Conservation (phyloP, 2,797 vertebrate species). For the Lates japonicus region DNA sequence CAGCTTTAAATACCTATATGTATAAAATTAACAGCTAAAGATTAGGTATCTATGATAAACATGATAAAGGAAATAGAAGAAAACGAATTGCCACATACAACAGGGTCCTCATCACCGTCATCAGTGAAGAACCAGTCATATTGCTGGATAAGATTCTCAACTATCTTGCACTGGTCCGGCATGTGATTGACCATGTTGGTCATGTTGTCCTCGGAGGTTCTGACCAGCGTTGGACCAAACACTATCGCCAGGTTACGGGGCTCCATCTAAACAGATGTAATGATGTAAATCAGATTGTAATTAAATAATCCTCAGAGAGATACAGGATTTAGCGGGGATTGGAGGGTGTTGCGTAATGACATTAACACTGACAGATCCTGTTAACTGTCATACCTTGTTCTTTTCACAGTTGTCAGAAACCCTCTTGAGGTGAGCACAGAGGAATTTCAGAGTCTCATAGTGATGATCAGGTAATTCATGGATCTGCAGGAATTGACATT, state of each 20-base stretch:
- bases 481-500: slow-evolving; percentile 84
- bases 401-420: slow-evolving; percentile 98
- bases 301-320: slow-evolving; percentile 6
- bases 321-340: not conserved
- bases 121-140: slow-evolving; percentile 99
- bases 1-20: not conserved
- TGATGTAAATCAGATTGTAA: slow-evolving; percentile 1
- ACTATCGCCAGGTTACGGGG: slow-evolving; percentile 98
- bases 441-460: slow-evolving; percentile 97
- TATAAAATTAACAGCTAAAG: not conserved
- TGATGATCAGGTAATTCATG: slow-evolving; percentile 95
- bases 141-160: slow-evolving; percentile 99
- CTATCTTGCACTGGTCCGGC: slow-evolving; percentile 99
- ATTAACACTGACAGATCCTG: slow-evolving; percentile 18
- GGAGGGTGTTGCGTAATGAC: slow-evolving; percentile 10
- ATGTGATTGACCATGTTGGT: slow-evolving; percentile 99
- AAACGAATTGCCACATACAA: slow-evolving; percentile 87
- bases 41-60: not conserved
- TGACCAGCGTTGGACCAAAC: slow-evolving; percentile 98
- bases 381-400: slow-evolving; percentile 91
- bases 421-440: slow-evolving; percentile 95
- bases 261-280: slow-evolving; percentile 91
- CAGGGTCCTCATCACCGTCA: slow-evolving; percentile 93
- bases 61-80: not conserved
- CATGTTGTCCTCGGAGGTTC: slow-evolving; percentile 99